phyloP scores from a whole-genome alignment of 2,888 invertebrate species.

The Hirudinaria manillensis region DNA sequence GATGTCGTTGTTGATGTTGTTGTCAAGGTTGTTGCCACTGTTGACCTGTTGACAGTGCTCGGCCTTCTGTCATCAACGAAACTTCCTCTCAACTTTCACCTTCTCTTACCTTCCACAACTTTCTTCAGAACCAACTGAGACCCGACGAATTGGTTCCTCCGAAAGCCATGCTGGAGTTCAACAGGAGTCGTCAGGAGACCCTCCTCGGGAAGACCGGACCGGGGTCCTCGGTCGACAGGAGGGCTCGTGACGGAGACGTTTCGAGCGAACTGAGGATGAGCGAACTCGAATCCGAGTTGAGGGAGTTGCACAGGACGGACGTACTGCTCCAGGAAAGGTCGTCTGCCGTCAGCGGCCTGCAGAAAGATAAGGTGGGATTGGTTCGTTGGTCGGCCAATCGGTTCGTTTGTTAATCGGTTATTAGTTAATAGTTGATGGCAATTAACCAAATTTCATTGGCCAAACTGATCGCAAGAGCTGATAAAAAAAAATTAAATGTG shows the following conservation, averaged over 20 bases:
- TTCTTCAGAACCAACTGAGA: constrained; percentile 46
- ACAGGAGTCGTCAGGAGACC: constrained; percentile 51
- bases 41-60: too few species aligned
- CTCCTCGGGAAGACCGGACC: constrained; percentile 39
- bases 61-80: too few species aligned
- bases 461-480: neutral
- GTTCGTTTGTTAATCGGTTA: neutral
- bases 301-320: constrained; percentile 65
- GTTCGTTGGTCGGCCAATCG: neutral
- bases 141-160: constrained; percentile 50
- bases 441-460: neutral
- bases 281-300: constrained; percentile 50
- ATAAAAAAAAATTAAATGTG: neutral
- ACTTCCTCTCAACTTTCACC: too few species aligned
- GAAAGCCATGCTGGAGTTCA: constrained; percentile 53
- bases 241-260: constrained; percentile 25
- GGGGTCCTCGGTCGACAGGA: neutral
- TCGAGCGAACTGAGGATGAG: constrained; percentile 47
- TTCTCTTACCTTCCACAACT: neutral
- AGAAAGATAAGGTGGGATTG: constrained; percentile 70
- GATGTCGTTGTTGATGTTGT: too few species aligned
- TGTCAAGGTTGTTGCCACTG: too few species aligned
- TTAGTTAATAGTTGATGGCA: neutral
- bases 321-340: constrained; percentile 70
- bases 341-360: constrained; percentile 66